phyloP scores from a whole-genome alignment of 2,797 vertebrate genomes.

The Zenarchopterus dispar region DNA sequence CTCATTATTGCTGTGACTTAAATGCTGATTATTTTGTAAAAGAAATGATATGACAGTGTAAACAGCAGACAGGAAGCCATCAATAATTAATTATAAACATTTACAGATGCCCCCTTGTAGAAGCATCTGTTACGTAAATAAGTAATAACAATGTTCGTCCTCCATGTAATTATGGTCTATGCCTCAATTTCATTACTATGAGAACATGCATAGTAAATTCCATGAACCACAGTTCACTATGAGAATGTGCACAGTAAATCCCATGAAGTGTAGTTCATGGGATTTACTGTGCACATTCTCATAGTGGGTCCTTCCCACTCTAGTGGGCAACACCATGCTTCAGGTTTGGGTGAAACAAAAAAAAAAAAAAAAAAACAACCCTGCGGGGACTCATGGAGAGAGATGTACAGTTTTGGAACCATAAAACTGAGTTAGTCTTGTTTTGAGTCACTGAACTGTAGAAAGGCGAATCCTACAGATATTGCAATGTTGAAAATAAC shows the following conservation, averaged over 20 bases:
- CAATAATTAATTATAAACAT: conserved; percentile 78
- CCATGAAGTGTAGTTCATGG: no score
- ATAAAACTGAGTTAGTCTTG: background rate
- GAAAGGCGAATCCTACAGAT: conserved; percentile 33
- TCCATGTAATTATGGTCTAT: conserved; percentile 75
- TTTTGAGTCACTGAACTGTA: conserved; percentile 33
- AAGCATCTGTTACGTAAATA: conserved; percentile 71
- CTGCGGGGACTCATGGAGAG: conserved; percentile 20
- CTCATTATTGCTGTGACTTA: no score
- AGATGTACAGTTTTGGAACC: background rate
- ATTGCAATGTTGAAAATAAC: conserved; percentile 33
- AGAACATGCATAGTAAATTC: conserved; percentile 62
- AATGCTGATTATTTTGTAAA: no score
- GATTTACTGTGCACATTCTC: no score
- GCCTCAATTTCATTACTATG: conserved; percentile 68
- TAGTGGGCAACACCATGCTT: conserved; percentile 30
- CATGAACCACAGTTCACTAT: no score
- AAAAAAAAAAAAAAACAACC: conserved; percentile 23
- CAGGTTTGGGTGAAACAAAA: conserved; percentile 14
- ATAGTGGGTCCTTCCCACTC: conserved; percentile 49
- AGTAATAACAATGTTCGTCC: conserved; percentile 75
- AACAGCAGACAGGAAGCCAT: conserved; percentile 47
- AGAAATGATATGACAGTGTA: conserved; percentile 26
- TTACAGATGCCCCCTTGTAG: conserved; percentile 67
- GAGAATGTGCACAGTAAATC: no score